Evolutionary conservation across 2,888 invertebrate species (phyloP).

Genomic region (Hydropsyche betteni): DNA sequence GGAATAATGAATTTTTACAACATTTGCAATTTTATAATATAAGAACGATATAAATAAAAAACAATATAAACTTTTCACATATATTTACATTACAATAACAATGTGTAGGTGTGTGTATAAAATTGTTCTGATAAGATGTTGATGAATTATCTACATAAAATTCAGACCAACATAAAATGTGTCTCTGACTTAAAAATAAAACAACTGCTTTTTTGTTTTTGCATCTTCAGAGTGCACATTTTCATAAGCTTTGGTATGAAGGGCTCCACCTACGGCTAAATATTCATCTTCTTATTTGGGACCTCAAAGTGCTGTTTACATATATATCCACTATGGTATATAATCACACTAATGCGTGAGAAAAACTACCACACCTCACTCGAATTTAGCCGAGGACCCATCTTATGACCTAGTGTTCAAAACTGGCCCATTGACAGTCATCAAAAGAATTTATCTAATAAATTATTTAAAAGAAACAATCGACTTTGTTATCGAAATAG

Average conservation of each 20-base stretch:
- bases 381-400: conserved; percentile 47
- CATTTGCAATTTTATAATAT: neutral
- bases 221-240: conserved; percentile 42
- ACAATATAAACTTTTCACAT: conserved; percentile 65
- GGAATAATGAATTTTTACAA: neutral
- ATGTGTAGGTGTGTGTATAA: conserved; percentile 67
- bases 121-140: conserved; percentile 56
- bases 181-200: conserved; percentile 55
- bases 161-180: conserved; percentile 54
- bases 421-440: conserved; percentile 52
- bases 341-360: conserved; percentile 47
- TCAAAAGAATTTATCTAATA: conserved; percentile 48
- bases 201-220: conserved; percentile 37
- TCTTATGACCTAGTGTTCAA: conserved; percentile 48
- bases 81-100: conserved; percentile 70
- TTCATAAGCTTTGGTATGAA: conserved; percentile 52
- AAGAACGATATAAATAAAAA: conserved; percentile 46
- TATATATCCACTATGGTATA: conserved; percentile 44
- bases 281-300: conserved; percentile 44
- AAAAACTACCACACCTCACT: conserved; percentile 44
- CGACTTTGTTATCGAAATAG: conserved; percentile 19
- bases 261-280: conserved; percentile 51
- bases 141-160: conserved; percentile 51
- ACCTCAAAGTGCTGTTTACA: conserved; percentile 47
- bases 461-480: conserved; percentile 41